Conservation (phyloP, 2,888 invertebrate species). For the Eumerus sabulonum region DNA sequence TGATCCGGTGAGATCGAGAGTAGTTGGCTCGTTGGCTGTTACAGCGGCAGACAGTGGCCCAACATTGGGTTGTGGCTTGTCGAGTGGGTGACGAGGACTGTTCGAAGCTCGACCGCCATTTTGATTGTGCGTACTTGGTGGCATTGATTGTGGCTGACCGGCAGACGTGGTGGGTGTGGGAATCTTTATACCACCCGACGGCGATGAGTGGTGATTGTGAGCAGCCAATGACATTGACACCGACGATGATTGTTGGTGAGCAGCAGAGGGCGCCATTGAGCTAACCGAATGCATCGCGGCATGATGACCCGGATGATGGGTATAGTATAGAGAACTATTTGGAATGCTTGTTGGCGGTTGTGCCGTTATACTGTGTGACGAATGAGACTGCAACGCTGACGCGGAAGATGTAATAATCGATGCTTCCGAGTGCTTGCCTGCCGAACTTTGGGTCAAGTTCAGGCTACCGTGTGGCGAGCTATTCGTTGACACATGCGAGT, state of each 20-base stretch:
- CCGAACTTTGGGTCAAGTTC: constrained; percentile 70
- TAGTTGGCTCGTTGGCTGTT: constrained; percentile 74
- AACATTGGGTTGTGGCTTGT: constrained; percentile 39
- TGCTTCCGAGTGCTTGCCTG: constrained; percentile 69
- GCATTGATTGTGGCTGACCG: constrained; percentile 57
- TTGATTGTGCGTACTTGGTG: constrained; percentile 70
- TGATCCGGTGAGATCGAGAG: constrained; percentile 77
- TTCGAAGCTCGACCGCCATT: constrained; percentile 74
- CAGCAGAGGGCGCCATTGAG: constrained; percentile 73
- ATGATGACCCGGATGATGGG: constrained; percentile 74
- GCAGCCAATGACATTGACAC: constrained; percentile 67
- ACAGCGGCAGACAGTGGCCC: constrained; percentile 46
- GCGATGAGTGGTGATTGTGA: constrained; percentile 71
- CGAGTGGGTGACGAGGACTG: constrained; percentile 72
- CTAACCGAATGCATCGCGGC: constrained; percentile 75
- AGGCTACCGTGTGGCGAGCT: constrained; percentile 75
- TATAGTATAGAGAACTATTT: constrained; percentile 75
- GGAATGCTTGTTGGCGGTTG: constrained; percentile 66
- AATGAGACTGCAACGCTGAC: constrained; percentile 71
- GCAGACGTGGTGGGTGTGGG: constrained; percentile 72
- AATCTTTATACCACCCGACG: constrained; percentile 73
- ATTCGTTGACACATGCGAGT: constrained; percentile 69
- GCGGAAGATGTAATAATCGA: constrained; percentile 71
- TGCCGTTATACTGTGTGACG: constrained; percentile 68
- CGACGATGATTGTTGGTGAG: constrained; percentile 72